Percentiles rank a stretch among this genome's conserved stretches.
Evolutionary conservation across 2,797 vertebrate species (phyloP).

Genomic region (Pangasius mekongensis): DNA sequence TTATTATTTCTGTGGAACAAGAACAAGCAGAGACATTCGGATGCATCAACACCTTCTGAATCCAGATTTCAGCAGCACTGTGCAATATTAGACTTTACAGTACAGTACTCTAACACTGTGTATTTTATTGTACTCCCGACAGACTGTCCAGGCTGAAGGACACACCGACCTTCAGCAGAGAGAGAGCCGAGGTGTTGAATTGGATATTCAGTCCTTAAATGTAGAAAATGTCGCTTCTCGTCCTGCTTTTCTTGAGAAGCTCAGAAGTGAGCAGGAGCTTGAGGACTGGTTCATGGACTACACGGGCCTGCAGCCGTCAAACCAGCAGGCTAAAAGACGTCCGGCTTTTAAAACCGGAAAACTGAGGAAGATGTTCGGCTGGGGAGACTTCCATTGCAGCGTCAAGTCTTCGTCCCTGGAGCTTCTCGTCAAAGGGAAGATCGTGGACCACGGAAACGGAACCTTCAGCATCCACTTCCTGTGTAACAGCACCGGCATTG

Average conservation of each 20-base stretch:
- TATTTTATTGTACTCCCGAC: constrained; percentile 61
- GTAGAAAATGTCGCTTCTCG: constrained; percentile 86
- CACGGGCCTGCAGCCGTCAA: constrained; percentile 80
- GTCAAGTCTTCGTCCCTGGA: constrained; percentile 96
- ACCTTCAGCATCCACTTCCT: constrained; percentile 98
- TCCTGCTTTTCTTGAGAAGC: constrained; percentile 85
- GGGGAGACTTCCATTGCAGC: constrained; percentile 98
- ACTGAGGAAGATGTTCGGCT: constrained; percentile 99
- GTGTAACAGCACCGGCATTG: constrained; percentile 95
- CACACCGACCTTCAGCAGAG: constrained; percentile 80
- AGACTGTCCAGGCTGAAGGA: constrained; percentile 83
- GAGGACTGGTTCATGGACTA: constrained; percentile 92
- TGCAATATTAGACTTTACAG: not conserved
- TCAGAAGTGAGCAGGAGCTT: constrained; percentile 86
- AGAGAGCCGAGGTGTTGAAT: constrained; percentile 87
- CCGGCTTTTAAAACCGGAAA: constrained; percentile 94
- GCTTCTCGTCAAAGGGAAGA: constrained; percentile 96
- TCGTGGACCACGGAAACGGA: constrained; percentile 97
- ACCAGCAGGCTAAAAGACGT: constrained; percentile 85
- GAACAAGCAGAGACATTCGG: not conserved
- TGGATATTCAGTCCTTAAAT: constrained; percentile 89
- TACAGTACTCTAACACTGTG: not conserved
- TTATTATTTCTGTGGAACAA: not conserved
- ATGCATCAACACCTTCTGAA: not conserved
- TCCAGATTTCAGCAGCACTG: not conserved